Evolutionary conservation across 2,888 invertebrate genomes (phyloP).

Genomic region (Drosophila mimica): DNA sequence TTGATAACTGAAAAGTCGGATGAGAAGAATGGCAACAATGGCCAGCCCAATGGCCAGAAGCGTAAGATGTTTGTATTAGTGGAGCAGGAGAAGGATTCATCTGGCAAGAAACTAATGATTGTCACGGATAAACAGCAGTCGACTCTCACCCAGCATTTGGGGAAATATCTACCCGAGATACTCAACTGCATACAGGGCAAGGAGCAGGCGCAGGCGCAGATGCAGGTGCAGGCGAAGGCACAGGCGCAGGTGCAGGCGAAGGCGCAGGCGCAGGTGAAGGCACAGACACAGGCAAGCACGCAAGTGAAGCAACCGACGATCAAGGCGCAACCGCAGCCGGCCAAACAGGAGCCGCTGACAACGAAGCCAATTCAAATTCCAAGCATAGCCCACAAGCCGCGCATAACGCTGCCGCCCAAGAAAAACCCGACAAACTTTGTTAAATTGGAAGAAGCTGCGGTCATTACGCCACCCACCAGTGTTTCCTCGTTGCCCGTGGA

Average conservation of each 20-base stretch:
- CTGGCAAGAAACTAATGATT: constrained; percentile 80
- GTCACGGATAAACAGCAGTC: constrained; percentile 79
- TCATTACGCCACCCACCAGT: constrained; percentile 14
- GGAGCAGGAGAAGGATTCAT: constrained; percentile 72
- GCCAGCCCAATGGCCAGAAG: constrained; percentile 46
- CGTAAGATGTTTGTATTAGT: constrained; percentile 82
- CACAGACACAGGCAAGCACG: constrained; percentile 27
- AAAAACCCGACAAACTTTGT: constrained; percentile 80
- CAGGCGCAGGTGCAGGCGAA: constrained; percentile 63
- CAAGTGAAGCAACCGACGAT: constrained; percentile 1
- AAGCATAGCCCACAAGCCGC: constrained; percentile 50
- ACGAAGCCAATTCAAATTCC: constrained; percentile 4
- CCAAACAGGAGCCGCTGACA: constrained; percentile 35
- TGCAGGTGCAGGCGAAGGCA: constrained; percentile 11
- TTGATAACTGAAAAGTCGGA: constrained; percentile 82
- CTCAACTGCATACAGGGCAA: constrained; percentile 79
- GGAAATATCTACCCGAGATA: constrained; percentile 82
- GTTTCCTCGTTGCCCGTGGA: constrained; percentile 44
- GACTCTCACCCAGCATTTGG: constrained; percentile 80
- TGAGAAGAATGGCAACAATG: constrained; percentile 32
- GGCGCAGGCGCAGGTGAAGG: constrained; percentile 65
- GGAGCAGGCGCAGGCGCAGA: constrained; percentile 50
- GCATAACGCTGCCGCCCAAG: constrained; percentile 81
- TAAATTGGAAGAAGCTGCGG: constrained; percentile 33
- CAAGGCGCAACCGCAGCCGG: constrained; percentile 13